Conservation (phyloP, 2,113 vertebrate genomes). For the Montifringilla adamsi region DNA sequence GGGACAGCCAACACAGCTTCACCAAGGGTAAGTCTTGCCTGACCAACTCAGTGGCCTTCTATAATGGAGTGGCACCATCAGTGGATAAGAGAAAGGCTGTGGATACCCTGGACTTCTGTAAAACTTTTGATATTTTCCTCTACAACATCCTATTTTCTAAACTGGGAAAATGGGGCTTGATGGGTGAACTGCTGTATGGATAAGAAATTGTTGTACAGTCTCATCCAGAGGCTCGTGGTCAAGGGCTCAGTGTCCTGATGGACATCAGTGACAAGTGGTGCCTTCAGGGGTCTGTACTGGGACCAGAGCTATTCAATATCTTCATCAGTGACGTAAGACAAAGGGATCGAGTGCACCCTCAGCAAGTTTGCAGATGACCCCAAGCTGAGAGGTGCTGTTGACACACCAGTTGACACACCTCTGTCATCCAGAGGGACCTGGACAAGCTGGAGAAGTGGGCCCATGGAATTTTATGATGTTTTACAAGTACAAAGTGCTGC, state of each 20-base stretch:
- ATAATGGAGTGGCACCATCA: not conserved
- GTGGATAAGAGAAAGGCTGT: not conserved
- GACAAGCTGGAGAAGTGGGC: not conserved
- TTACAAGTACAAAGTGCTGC: not conserved
- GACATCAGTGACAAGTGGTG: not conserved
- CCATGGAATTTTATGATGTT: not conserved
- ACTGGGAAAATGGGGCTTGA: not conserved
- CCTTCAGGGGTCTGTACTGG: too few relatives aligned
- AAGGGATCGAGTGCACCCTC: accelerated
- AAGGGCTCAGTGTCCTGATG: not conserved
- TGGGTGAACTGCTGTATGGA: not conserved
- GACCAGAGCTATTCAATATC: not conserved
- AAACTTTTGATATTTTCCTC: not conserved
- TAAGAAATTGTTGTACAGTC: not conserved
- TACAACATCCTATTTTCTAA: not conserved
- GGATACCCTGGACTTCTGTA: not conserved
- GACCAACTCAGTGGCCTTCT: not conserved
- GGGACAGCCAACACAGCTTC: not conserved
- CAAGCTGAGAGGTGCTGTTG: not conserved
- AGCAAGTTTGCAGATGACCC: not conserved
- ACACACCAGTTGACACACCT: not conserved
- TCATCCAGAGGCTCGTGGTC: not conserved
- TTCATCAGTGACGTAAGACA: not conserved
- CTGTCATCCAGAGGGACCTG: not conserved
- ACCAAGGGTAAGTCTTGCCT: not conserved